A percentile compares a stretch with the other conserved stretches of the same genome.
Evolutionary conservation across 2,888 invertebrate species (phyloP).

Genomic region (Cephonodes hylas): DNA sequence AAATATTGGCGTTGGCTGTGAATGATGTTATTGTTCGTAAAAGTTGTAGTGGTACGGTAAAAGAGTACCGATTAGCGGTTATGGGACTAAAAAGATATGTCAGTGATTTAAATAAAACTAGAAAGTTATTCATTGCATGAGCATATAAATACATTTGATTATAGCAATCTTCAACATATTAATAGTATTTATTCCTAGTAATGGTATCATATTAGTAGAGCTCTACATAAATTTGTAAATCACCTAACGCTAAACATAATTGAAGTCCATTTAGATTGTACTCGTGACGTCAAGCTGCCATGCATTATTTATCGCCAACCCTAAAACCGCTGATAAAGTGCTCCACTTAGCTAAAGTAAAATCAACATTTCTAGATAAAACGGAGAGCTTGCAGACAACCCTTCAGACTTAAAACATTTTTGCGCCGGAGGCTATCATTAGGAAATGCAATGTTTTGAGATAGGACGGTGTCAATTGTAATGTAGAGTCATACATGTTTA

Average conservation of each 20-base stretch:
- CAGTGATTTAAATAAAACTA: too few species aligned
- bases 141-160: too few species aligned
- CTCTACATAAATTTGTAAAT: neutral
- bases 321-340: constrained; percentile 4
- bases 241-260: neutral
- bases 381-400: neutral
- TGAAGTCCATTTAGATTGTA: neutral
- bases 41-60: too few species aligned
- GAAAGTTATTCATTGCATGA: too few species aligned
- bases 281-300: neutral
- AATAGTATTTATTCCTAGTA: too few species aligned
- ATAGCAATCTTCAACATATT: too few species aligned
- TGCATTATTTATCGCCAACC: neutral
- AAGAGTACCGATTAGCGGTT: too few species aligned
- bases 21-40: too few species aligned
- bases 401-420: neutral
- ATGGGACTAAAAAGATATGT: too few species aligned
- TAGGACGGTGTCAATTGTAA: neutral
- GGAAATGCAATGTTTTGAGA: neutral
- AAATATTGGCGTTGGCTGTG: too few species aligned
- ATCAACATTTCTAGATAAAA: constrained; percentile 1
- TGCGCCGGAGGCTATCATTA: neutral
- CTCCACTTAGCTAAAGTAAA: neutral
- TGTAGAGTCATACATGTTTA: neutral
- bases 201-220: too few species aligned